Evolutionary conservation across 2,113 vertebrate genomes (phyloP).

Genomic region (Oryzias celebensis): DNA sequence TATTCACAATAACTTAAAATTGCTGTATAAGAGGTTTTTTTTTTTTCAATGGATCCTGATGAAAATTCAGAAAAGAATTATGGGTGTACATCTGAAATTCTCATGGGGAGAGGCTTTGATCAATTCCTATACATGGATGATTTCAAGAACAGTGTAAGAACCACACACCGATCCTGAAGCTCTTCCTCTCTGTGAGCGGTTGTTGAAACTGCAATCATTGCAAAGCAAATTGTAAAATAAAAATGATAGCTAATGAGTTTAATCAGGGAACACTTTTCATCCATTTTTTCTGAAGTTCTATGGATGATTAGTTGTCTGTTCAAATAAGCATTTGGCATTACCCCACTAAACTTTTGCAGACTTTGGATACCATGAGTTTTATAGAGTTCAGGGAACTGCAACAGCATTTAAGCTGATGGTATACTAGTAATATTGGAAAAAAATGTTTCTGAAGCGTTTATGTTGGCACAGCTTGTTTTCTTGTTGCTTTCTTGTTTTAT

Average conservation of each 20-base stretch:
- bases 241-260: constrained; percentile 60
- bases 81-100: constrained; percentile 29
- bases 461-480: no score
- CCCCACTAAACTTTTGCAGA: constrained; percentile 18
- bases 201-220: constrained; percentile 60
- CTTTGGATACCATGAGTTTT: constrained; percentile 1
- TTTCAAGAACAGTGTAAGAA: constrained; percentile 49
- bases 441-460: no score
- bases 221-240: constrained; percentile 55
- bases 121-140: constrained; percentile 52
- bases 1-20: constrained; percentile 7
- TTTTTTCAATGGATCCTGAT: constrained; percentile 39
- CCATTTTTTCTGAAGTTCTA: constrained; percentile 26
- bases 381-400: no score
- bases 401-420: background rate
- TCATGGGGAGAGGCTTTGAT: constrained; percentile 53
- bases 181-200: constrained; percentile 45
- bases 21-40: constrained; percentile 34
- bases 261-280: constrained; percentile 64
- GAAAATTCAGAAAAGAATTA: constrained; percentile 43
- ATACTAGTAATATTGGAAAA: background rate
- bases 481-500: no score
- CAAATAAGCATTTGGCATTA: constrained; percentile 21
- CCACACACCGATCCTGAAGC: constrained; percentile 50
- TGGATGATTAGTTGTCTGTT: constrained; percentile 50